Evolutionary conservation across 2,888 invertebrate species (phyloP).

Genomic region (Chironomus riparius): DNA sequence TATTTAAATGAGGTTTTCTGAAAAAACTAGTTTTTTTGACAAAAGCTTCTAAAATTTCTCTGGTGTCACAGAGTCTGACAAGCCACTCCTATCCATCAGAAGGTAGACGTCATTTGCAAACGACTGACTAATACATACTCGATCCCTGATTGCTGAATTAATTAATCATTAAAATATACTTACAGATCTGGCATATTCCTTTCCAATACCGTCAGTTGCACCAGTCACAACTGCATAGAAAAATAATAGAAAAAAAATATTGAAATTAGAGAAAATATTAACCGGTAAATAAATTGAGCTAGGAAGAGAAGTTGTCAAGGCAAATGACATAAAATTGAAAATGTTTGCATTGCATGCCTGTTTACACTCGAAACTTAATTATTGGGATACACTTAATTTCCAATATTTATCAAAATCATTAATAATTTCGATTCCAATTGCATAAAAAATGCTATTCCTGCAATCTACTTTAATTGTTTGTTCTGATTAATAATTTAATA

Average conservation of each 20-base stretch:
- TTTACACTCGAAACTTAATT: background rate
- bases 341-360: background rate
- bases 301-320: conserved; percentile 29
- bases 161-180: conserved; percentile 30
- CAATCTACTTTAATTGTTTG: too few relatives aligned
- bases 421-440: background rate
- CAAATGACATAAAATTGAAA: background rate
- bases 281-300: conserved; percentile 31
- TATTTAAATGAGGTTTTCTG: too few relatives aligned
- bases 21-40: too few relatives aligned
- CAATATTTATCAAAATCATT: background rate
- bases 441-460: too few relatives aligned
- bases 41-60: too few relatives aligned
- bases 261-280: background rate
- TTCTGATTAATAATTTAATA: too few relatives aligned
- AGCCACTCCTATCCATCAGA: too few relatives aligned
- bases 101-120: too few relatives aligned
- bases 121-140: too few relatives aligned
- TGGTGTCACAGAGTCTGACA: too few relatives aligned
- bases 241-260: background rate
- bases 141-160: too few relatives aligned
- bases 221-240: conserved; percentile 70
- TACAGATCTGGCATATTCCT: conserved; percentile 70
- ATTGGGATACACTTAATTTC: background rate
- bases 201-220: conserved; percentile 82